phyloP scores from a whole-genome alignment of 1,140 invertebrate species.

The Nilaparvata lugens region DNA sequence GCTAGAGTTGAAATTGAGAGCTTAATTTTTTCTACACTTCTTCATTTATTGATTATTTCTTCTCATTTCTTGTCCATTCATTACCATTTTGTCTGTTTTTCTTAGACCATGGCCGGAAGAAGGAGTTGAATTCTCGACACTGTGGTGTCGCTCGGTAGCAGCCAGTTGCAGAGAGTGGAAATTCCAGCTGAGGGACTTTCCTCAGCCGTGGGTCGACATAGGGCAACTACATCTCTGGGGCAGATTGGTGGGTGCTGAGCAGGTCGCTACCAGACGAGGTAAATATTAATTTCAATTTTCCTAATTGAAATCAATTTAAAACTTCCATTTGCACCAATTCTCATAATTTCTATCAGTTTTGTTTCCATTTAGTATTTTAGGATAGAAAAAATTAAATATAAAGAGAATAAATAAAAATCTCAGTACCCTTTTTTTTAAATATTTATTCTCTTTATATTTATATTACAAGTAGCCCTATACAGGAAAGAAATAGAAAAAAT shows the following conservation, averaged over 20 bases:
- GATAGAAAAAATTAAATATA: too few relatives aligned
- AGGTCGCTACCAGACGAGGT: constrained; percentile 68
- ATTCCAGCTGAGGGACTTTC: constrained; percentile 90
- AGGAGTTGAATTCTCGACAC: constrained; percentile 76
- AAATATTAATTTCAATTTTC: constrained; percentile 13
- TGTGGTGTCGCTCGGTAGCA: constrained; percentile 84
- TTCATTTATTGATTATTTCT: background rate
- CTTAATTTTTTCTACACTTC: background rate
- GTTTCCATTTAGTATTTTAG: too few relatives aligned
- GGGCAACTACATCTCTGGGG: constrained; percentile 81
- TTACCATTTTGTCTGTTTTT: too few relatives aligned
- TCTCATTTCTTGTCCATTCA: background rate
- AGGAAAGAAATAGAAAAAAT: too few relatives aligned
- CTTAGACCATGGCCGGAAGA: constrained; percentile 83
- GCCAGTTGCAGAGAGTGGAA: constrained; percentile 75
- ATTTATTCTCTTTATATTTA: too few relatives aligned
- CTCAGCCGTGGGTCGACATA: constrained; percentile 80
- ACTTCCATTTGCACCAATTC: too few relatives aligned
- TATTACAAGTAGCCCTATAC: too few relatives aligned
- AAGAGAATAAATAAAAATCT: too few relatives aligned
- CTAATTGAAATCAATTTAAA: too few relatives aligned
- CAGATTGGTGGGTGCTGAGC: constrained; percentile 80
- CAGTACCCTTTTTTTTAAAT: too few relatives aligned
- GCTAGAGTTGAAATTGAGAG: too few relatives aligned
- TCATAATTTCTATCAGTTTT: too few relatives aligned